Percentiles rank a stretch among this genome's conserved stretches.
Evolutionary conservation across 2,888 invertebrate genomes (phyloP).

Genomic region (Tachina grossa): DNA sequence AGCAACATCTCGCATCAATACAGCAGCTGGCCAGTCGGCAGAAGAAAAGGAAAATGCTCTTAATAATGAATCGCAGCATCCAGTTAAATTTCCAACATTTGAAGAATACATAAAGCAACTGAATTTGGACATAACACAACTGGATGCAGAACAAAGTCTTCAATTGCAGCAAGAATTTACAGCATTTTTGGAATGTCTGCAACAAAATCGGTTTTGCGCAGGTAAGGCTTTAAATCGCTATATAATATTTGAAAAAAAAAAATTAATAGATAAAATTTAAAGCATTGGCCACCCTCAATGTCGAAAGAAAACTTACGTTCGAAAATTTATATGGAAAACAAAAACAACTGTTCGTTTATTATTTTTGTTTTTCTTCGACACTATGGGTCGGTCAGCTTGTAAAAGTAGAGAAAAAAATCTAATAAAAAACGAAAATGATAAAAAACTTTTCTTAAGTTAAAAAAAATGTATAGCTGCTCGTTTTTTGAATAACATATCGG

Average conservation of each 20-base stretch:
- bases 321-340: neutral
- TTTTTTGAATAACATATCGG: too few species aligned
- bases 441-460: too few species aligned
- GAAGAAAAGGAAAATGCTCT: slow-evolving; percentile 32
- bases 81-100: slow-evolving; percentile 77
- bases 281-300: too few species aligned
- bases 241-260: too few species aligned
- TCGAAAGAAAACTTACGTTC: too few species aligned
- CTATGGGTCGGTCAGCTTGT: too few species aligned
- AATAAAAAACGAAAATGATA: too few species aligned
- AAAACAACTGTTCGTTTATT: neutral
- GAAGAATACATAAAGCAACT: slow-evolving; percentile 84
- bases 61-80: neutral
- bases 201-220: slow-evolving; percentile 49
- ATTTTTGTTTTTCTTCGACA: neutral
- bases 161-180: slow-evolving; percentile 81
- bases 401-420: too few species aligned
- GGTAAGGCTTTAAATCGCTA: slow-evolving; percentile 44
- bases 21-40: slow-evolving; percentile 59
- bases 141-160: slow-evolving; percentile 82
- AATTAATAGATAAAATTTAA: too few species aligned
- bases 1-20: slow-evolving; percentile 83
- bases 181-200: slow-evolving; percentile 73
- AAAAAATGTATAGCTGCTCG: too few species aligned
- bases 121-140: slow-evolving; percentile 79